Evolutionary conservation across 2,113 vertebrate genomes (phyloP).

Genomic region (Siphamia tubifer): DNA sequence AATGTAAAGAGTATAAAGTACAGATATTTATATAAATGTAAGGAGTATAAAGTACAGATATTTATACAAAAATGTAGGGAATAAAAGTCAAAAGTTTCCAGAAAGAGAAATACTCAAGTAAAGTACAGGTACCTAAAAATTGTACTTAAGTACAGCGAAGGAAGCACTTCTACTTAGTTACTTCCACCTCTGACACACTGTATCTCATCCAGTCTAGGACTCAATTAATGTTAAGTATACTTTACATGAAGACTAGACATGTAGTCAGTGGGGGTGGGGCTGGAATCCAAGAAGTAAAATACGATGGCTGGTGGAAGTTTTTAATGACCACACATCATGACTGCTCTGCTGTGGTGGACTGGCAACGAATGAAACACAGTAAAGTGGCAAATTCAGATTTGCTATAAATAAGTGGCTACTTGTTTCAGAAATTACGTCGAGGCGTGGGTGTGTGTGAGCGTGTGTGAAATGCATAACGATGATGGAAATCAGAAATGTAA

Average conservation of each 20-base stretch:
- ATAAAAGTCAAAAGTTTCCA: too few relatives aligned
- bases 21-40: too few relatives aligned
- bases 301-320: slow-evolving; percentile 12
- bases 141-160: too few relatives aligned
- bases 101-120: too few relatives aligned
- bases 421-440: slow-evolving; percentile 39
- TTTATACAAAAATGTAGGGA: too few relatives aligned
- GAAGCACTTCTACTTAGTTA: too few relatives aligned
- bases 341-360: slow-evolving; percentile 1
- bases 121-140: too few relatives aligned
- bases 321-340: slow-evolving; percentile 1
- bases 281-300: too few relatives aligned
- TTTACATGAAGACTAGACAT: slow-evolving; percentile 4
- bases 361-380: background rate
- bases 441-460: slow-evolving; percentile 17
- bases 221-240: slow-evolving; percentile 19
- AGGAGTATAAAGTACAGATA: too few relatives aligned
- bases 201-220: slow-evolving; percentile 15
- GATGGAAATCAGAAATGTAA: slow-evolving; percentile 14
- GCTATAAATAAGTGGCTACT: slow-evolving; percentile 59
- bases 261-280: slow-evolving; percentile 7
- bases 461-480: slow-evolving; percentile 20
- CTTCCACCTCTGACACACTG: too few relatives aligned
- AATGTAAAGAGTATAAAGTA: too few relatives aligned
- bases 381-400: slow-evolving; percentile 44